A percentile compares a stretch with the other conserved stretches of the same genome.
Conservation (phyloP, 2,888 invertebrate species). For the Tipula lateralis region DNA sequence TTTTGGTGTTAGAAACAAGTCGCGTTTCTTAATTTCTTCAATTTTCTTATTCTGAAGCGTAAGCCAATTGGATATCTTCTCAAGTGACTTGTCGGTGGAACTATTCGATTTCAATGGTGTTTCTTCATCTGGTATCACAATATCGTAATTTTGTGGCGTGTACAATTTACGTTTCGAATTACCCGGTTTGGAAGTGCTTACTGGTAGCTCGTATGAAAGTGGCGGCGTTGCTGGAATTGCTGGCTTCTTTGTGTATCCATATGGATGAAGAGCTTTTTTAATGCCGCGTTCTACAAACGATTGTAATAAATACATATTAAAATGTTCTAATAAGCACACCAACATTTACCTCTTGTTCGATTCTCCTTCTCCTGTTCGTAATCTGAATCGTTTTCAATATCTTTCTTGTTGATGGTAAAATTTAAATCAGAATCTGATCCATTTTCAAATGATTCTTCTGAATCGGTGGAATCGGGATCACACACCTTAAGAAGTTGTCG, state of each 20-base stretch:
- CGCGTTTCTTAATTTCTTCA: background rate
- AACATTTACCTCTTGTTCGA: background rate
- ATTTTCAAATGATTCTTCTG: background rate
- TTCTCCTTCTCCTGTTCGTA: background rate
- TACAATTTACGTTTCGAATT: slow-evolving; percentile 41
- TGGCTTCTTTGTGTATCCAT: slow-evolving; percentile 39
- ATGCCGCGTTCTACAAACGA: slow-evolving; percentile 31
- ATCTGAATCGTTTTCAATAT: background rate
- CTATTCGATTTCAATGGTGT: background rate
- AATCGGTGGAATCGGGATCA: background rate
- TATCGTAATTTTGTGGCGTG: slow-evolving; percentile 41
- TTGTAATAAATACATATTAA: background rate
- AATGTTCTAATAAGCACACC: background rate
- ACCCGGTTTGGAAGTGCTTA: slow-evolving; percentile 37
- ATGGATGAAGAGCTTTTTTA: slow-evolving; percentile 41
- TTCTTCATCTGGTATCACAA: background rate
- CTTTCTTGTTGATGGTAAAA: background rate
- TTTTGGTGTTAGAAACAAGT: background rate
- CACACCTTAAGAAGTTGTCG: background rate
- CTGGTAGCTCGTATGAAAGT: background rate
- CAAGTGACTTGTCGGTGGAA: background rate
- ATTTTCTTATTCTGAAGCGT: background rate
- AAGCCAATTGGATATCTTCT: background rate
- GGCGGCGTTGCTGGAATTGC: slow-evolving; percentile 40
- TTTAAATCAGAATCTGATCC: background rate